Evolutionary conservation across 1,140 invertebrate genomes (phyloP).

Genomic region (Oreohelix idahoensis): DNA sequence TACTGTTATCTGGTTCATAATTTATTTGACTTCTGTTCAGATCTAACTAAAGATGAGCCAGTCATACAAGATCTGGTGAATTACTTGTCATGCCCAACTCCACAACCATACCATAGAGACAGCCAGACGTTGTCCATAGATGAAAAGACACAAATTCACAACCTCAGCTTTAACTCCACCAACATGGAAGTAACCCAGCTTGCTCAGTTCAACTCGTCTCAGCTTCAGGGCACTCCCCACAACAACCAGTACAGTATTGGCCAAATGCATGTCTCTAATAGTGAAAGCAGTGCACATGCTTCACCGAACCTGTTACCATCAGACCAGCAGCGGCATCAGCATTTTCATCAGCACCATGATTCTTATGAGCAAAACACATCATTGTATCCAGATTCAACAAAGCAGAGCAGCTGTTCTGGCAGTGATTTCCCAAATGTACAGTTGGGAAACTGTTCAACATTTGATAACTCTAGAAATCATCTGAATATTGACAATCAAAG

Average conservation of each 20-base stretch:
- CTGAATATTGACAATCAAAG: neutral
- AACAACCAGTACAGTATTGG: neutral
- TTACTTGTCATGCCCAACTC: conserved; percentile 24
- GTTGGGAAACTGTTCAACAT: neutral
- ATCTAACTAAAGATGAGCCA: conserved; percentile 10
- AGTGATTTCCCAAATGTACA: neutral
- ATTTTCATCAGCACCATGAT: conserved; percentile 8
- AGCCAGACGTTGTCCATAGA: conserved; percentile 3
- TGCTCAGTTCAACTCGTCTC: neutral
- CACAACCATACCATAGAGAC: neutral
- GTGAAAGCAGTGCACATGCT: neutral
- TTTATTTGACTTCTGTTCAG: conserved; percentile 7
- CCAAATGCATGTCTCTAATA: neutral
- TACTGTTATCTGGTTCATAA: too few species aligned
- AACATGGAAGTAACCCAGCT: neutral
- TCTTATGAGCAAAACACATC: neutral
- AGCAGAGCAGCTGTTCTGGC: neutral
- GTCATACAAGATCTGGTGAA: conserved; percentile 27
- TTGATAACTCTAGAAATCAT: conserved; percentile 10
- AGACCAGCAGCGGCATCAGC: neutral
- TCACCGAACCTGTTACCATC: neutral
- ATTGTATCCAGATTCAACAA: neutral
- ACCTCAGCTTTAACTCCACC: neutral
- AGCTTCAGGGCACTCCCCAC: neutral
- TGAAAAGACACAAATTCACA: neutral